These are phyloP conservation scores for Schizopygopsis pylzovi DNA, from an alignment of 2,797 vertebrate genomes.

Conservation along the genomic window DNA sequence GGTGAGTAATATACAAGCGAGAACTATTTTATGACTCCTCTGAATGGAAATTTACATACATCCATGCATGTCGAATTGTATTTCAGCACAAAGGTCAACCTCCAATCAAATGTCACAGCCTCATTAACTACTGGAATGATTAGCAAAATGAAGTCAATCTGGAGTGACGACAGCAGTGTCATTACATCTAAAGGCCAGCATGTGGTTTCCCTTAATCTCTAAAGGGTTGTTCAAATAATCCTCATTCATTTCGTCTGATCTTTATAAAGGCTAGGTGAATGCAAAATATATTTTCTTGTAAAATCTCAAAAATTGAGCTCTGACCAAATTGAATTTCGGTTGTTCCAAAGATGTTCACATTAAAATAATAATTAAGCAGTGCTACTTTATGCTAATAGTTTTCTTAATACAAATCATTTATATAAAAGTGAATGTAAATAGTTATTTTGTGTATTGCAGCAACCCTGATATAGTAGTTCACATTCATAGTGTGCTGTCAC, in stretches of 20 bases:
- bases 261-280: not conserved
- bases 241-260: conserved; percentile 14
- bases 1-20: conserved; percentile 64
- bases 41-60: conserved; percentile 64
- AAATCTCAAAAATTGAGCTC: not conserved
- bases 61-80: conserved; percentile 60
- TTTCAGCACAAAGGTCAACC: conserved; percentile 41
- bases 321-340: not conserved
- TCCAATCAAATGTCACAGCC: conserved; percentile 41
- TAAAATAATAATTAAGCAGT: not conserved
- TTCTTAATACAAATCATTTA: not conserved
- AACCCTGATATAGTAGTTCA: not conserved
- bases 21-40: conserved; percentile 65
- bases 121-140: conserved; percentile 42
- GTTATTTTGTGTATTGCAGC: not conserved
- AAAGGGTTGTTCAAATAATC: conserved; percentile 33
- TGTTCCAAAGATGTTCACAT: not conserved
- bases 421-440: not conserved
- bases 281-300: not conserved
- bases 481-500: not conserved
- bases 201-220: conserved; percentile 34
- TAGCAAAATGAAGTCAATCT: conserved; percentile 46
- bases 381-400: not conserved
- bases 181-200: conserved; percentile 37
- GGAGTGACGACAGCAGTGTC: conserved; percentile 19